phyloP scores from a whole-genome alignment of 2,888 invertebrate species.

The Parnassius orleans region DNA sequence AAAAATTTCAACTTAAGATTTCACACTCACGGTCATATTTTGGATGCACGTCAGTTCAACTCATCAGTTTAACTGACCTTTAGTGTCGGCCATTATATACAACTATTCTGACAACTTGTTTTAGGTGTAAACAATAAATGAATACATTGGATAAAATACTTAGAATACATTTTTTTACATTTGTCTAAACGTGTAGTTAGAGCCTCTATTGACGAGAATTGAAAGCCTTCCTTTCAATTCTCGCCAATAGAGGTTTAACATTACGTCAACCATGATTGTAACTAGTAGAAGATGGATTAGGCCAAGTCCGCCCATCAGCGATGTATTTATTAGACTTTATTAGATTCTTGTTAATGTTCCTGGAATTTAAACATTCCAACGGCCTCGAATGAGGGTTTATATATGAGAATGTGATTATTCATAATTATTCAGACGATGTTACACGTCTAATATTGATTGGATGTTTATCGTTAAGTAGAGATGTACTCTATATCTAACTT shows the following conservation, averaged over 20 bases:
- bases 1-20: too few species aligned
- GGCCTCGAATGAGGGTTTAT: background rate
- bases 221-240: background rate
- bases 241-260: background rate
- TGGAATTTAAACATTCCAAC: background rate
- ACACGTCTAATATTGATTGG: background rate
- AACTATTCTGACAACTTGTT: background rate
- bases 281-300: background rate
- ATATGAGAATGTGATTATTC: background rate
- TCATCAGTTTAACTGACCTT: too few species aligned
- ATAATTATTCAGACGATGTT: background rate
- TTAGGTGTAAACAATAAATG: too few species aligned
- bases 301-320: background rate
- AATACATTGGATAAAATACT: too few species aligned
- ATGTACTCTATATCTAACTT: constrained; percentile 10
- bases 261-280: background rate
- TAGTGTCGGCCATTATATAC: background rate
- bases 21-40: too few species aligned
- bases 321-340: too few species aligned
- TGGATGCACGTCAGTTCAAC: too few species aligned
- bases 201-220: too few species aligned
- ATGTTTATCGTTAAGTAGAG: constrained; percentile 10
- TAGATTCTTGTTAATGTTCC: background rate
- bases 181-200: too few species aligned
- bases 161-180: too few species aligned